Conservation (phyloP, 2,797 vertebrate genomes). For the Schizothorax lantsangensis region DNA sequence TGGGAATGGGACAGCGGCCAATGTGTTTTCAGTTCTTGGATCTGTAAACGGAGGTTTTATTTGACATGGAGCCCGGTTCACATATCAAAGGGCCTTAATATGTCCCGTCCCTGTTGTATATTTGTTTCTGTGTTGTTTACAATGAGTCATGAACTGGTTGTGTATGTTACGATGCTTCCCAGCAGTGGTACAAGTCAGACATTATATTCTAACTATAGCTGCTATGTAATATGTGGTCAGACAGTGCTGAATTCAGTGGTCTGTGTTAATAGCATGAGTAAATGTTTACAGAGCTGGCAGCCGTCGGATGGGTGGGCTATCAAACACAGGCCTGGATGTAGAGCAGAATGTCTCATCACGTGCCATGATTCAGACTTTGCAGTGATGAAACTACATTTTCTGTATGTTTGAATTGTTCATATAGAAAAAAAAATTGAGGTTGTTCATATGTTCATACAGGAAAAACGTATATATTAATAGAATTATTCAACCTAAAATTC, state of each 20-base stretch:
- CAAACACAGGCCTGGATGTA: conserved; percentile 34
- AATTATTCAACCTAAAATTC: background rate
- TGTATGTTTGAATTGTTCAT: background rate
- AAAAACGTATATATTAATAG: background rate
- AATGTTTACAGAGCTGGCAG: conserved; percentile 58
- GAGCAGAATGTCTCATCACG: background rate
- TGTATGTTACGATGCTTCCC: conserved; percentile 36
- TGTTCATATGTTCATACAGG: background rate
- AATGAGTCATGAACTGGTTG: conserved; percentile 37
- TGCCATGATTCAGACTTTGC: conserved; percentile 2
- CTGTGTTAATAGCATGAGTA: conserved; percentile 56
- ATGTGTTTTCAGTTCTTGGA: conserved; percentile 24
- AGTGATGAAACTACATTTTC: conserved; percentile 21
- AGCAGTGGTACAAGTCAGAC: conserved; percentile 32
- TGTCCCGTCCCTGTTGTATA: conserved; percentile 28
- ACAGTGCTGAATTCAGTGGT: conserved; percentile 55
- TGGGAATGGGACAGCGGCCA: background rate
- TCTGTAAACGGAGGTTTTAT: conserved; percentile 27
- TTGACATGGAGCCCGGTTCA: conserved; percentile 25
- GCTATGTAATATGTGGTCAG: conserved; percentile 51
- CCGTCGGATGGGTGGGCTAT: conserved; percentile 14
- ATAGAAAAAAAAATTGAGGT: background rate
- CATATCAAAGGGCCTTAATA: conserved; percentile 35
- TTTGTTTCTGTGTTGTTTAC: conserved; percentile 41
- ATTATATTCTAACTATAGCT: conserved; percentile 53